Evolutionary conservation across 2,888 invertebrate species (phyloP).

Genomic region (Meiosimyza decipiens): DNA sequence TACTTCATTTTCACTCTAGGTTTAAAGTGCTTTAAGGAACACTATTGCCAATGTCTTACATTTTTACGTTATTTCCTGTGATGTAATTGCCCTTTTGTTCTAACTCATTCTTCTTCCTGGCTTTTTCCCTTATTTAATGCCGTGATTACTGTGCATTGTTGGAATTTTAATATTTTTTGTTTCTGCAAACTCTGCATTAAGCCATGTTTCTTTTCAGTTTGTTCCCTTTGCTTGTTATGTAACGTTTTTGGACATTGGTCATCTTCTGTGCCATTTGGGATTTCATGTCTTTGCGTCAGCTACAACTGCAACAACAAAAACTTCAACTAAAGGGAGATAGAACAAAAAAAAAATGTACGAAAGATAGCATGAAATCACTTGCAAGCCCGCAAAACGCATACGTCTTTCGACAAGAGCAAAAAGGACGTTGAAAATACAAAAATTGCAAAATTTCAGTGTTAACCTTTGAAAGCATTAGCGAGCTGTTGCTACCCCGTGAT

Average conservation of each 20-base stretch:
- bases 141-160: slow-evolving; percentile 5
- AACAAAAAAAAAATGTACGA: neutral
- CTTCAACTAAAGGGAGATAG: neutral
- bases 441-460: slow-evolving; percentile 16
- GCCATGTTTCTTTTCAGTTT: neutral
- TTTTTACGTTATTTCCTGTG: too few species aligned
- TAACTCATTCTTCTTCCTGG: too few species aligned
- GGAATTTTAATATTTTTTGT: slow-evolving; percentile 10
- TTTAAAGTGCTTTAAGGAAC: too few species aligned
- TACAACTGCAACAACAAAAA: slow-evolving; percentile 14
- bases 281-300: slow-evolving; percentile 45
- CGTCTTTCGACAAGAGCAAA: slow-evolving; percentile 12
- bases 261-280: slow-evolving; percentile 47
- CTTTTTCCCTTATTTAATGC: neutral
- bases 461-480: slow-evolving; percentile 8
- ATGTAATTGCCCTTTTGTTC: too few species aligned
- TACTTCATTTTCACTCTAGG: too few species aligned
- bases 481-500: neutral
- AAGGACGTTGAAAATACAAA: slow-evolving; percentile 6
- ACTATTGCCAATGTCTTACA: too few species aligned
- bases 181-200: neutral
- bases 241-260: slow-evolving; percentile 41
- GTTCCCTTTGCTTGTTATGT: neutral
- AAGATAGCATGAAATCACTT: slow-evolving; percentile 18
- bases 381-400: slow-evolving; percentile 24